Percentiles rank a stretch among this genome's conserved stretches.
These are phyloP conservation scores for Lycodopsis pacificus DNA, from an alignment of 2,797 vertebrate species.

Conservation along the genomic window DNA sequence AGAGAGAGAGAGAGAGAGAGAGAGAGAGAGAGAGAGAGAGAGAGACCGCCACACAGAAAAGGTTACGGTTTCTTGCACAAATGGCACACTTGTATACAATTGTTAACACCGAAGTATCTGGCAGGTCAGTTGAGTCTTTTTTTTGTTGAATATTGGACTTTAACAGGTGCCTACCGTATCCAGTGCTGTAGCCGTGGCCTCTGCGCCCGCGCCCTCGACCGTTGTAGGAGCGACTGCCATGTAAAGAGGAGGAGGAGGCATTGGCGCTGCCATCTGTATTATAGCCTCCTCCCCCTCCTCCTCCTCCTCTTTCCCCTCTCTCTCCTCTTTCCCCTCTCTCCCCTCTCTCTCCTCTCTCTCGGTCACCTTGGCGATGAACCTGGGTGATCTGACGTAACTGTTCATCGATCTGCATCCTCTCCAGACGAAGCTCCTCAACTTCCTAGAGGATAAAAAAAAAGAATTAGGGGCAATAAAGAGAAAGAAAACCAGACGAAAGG, in stretches of 20 bases:
- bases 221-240: slow-evolving; percentile 93
- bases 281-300: slow-evolving; percentile 84
- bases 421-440: slow-evolving; percentile 95
- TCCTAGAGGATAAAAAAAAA: slow-evolving; percentile 81
- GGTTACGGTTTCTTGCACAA: not conserved
- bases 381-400: slow-evolving; percentile 96
- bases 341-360: slow-evolving; percentile 84
- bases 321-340: slow-evolving; percentile 54
- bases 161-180: slow-evolving; percentile 86
- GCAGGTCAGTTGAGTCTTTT: not conserved
- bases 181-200: slow-evolving; percentile 93
- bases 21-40: not conserved
- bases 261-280: slow-evolving; percentile 86
- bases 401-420: slow-evolving; percentile 97
- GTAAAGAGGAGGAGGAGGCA: slow-evolving; percentile 83
- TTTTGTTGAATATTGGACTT: not conserved
- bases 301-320: slow-evolving; percentile 67
- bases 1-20: slow-evolving; percentile 17
- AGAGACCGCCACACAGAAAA: not conserved
- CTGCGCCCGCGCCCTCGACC: slow-evolving; percentile 93
- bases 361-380: slow-evolving; percentile 89
- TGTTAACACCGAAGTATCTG: not conserved
- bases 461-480: slow-evolving; percentile 6
- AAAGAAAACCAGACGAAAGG: not conserved
- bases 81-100: not conserved